Evolutionary conservation across 2,888 invertebrate genomes (phyloP).

Genomic region (Doris montereyensis): DNA sequence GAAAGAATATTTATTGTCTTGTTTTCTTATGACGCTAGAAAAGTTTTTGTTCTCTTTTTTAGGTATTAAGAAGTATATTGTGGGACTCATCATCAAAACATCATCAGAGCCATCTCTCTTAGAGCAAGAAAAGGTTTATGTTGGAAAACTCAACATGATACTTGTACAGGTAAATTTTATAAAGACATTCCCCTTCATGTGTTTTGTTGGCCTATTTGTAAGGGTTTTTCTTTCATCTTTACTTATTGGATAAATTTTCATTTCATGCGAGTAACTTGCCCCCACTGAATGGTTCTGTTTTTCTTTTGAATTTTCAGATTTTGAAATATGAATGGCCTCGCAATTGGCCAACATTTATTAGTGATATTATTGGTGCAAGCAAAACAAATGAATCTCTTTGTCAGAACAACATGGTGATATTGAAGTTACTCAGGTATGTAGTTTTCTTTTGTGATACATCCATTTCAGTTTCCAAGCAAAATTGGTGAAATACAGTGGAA

Average conservation of each 20-base stretch:
- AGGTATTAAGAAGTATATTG: conserved; percentile 99
- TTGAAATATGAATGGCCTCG: conserved; percentile 99
- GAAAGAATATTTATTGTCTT: no score
- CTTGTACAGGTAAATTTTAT: conserved; percentile 86
- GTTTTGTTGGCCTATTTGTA: no score
- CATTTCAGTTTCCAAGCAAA: no score
- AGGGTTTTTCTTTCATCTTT: no score
- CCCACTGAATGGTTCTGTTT: background rate
- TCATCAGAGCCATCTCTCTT: conserved; percentile 91
- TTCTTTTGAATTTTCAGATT: conserved; percentile 77
- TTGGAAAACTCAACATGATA: conserved; percentile 99
- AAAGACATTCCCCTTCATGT: no score
- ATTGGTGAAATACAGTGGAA: no score
- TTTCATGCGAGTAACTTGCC: background rate
- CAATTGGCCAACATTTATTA: conserved; percentile 99
- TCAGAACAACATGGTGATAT: conserved; percentile 99
- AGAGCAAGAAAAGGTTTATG: conserved; percentile 94
- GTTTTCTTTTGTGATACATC: no score
- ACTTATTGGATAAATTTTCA: background rate
- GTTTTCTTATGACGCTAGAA: no score
- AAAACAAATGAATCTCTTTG: conserved; percentile 99
- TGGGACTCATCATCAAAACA: conserved; percentile 97
- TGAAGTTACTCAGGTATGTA: conserved; percentile 90
- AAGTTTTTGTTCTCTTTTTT: conserved; percentile 42
- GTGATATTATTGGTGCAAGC: conserved; percentile 98